Conservation (phyloP, 2,888 invertebrate species). For the Gymnoscelis rufifasciata region DNA sequence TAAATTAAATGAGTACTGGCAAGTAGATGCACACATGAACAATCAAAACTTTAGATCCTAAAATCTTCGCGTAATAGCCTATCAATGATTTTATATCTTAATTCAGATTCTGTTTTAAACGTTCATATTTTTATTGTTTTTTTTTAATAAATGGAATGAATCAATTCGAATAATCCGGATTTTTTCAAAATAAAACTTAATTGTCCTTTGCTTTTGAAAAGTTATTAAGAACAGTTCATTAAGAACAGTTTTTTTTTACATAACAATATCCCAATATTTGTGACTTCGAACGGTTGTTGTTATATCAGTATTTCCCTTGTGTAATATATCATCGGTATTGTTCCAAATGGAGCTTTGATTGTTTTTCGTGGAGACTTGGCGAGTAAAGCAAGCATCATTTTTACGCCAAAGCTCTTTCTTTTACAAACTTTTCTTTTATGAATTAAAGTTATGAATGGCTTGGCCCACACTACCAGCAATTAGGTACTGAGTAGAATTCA, state of each 20-base stretch:
- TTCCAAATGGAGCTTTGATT: constrained; percentile 49
- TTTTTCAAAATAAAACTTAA: too few relatives aligned
- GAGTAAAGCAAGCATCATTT: not conserved
- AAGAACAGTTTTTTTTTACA: too few relatives aligned
- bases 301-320: constrained; percentile 41
- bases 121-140: too few relatives aligned
- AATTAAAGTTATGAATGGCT: not conserved
- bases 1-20: constrained; percentile 1
- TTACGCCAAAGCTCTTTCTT: not conserved
- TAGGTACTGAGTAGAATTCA: not conserved
- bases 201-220: too few relatives aligned
- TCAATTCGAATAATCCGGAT: too few relatives aligned
- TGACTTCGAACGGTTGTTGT: constrained; percentile 26
- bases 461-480: not conserved
- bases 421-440: constrained; percentile 1
- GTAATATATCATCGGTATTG: constrained; percentile 53
- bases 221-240: too few relatives aligned
- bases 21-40: not conserved
- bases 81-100: too few relatives aligned
- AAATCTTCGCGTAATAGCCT: not conserved
- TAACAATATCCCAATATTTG: too few relatives aligned
- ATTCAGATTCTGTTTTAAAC: too few relatives aligned
- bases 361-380: constrained; percentile 38
- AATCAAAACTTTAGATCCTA: not conserved
- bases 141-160: too few relatives aligned